Evolutionary conservation across 2,113 vertebrate species (phyloP).

Genomic region (Microcebus ravelobensis): DNA sequence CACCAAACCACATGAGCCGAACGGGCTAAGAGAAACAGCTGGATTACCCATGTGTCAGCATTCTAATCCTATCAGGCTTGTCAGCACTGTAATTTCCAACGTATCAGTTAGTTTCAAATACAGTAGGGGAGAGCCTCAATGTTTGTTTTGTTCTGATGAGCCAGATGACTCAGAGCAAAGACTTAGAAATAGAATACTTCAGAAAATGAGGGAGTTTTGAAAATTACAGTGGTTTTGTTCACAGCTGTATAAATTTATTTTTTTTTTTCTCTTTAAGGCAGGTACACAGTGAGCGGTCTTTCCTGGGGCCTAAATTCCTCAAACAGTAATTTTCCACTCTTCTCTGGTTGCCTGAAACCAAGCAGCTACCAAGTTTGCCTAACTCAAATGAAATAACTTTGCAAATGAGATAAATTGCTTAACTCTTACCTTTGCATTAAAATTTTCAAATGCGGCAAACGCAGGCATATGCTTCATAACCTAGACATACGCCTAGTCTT

Average conservation of each 20-base stretch:
- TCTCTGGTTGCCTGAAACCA: neutral
- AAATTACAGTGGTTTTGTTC: slow-evolving; percentile 53
- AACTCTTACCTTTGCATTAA: neutral
- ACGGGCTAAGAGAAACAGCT: slow-evolving; percentile 49
- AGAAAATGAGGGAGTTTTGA: slow-evolving; percentile 35
- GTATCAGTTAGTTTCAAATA: slow-evolving; percentile 61
- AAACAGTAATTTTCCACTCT: slow-evolving; percentile 24
- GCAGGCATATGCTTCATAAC: neutral
- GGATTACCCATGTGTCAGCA: slow-evolving; percentile 64
- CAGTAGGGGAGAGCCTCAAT: slow-evolving; percentile 1
- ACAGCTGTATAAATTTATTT: slow-evolving; percentile 65
- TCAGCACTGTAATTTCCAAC: slow-evolving; percentile 59
- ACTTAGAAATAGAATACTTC: slow-evolving; percentile 29
- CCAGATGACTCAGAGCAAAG: slow-evolving; percentile 55
- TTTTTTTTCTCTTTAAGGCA: slow-evolving; percentile 33
- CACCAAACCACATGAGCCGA: slow-evolving; percentile 34
- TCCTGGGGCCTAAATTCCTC: slow-evolving; percentile 23
- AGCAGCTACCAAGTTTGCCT: neutral
- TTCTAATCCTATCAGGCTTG: slow-evolving; percentile 42
- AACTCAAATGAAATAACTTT: neutral
- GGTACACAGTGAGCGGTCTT: neutral
- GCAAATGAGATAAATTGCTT: neutral
- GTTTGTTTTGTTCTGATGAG: slow-evolving; percentile 66
- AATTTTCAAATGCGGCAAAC: neutral
- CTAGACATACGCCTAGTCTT: neutral